Conservation (phyloP, 2,113 vertebrate species). For the Cyanocitta stelleri region DNA sequence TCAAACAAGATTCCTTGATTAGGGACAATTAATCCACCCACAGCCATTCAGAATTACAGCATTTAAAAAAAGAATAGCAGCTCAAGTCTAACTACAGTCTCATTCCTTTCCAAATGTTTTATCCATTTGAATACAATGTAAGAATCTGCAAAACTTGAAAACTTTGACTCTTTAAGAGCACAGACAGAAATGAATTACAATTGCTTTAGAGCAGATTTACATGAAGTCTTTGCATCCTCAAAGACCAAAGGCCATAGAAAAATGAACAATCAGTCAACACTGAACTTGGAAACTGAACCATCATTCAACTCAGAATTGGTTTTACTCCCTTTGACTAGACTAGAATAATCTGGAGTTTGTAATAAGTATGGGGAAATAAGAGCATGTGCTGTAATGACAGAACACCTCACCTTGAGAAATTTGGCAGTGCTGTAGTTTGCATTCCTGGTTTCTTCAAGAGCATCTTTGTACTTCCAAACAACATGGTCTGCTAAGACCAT, state of each 20-base stretch:
- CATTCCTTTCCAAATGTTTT: neutral
- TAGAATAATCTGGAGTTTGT: neutral
- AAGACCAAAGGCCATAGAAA: neutral
- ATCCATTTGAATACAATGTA: neutral
- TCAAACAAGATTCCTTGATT: neutral
- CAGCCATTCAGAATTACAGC: neutral
- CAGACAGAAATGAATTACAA: neutral
- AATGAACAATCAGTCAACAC: neutral
- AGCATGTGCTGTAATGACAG: neutral
- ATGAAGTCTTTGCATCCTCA: neutral
- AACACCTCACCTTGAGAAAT: slow-evolving; percentile 86
- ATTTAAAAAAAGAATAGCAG: neutral
- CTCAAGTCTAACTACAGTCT: neutral
- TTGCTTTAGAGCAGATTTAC: neutral
- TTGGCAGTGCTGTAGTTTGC: slow-evolving; percentile 87
- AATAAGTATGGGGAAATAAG: neutral
- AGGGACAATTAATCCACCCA: neutral
- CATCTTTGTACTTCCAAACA: slow-evolving; percentile 88
- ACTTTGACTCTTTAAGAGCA: neutral
- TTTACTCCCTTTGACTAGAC: neutral
- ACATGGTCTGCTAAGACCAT: slow-evolving; percentile 89
- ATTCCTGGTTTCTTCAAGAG: slow-evolving; percentile 87
- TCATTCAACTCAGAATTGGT: neutral
- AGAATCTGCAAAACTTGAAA: neutral
- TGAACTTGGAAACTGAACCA: neutral